Percentiles rank a stretch among this genome's conserved stretches.
Evolutionary conservation across 2,888 invertebrate species (phyloP).

Genomic region (Cyrtodaria siliqua): DNA sequence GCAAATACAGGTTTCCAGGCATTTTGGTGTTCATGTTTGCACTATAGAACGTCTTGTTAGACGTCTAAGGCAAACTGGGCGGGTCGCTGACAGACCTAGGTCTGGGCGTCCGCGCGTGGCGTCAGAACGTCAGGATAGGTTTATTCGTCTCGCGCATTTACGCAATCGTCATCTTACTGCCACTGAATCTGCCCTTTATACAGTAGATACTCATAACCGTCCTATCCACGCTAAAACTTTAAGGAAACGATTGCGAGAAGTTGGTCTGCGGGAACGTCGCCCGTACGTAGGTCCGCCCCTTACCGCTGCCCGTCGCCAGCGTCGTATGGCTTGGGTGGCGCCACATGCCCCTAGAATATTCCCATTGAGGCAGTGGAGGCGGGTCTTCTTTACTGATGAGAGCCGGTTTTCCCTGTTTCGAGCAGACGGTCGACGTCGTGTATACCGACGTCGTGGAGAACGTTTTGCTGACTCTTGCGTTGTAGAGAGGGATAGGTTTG

Average conservation of each 20-base stretch:
- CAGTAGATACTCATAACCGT: slow-evolving; percentile 18
- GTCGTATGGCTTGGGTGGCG: too few relatives aligned
- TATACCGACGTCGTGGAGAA: too few relatives aligned
- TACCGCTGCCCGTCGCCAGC: too few relatives aligned
- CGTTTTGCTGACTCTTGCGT: too few relatives aligned
- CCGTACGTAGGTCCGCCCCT: too few relatives aligned
- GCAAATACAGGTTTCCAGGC: slow-evolving; percentile 27
- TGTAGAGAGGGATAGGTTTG: too few relatives aligned
- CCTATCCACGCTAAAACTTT: slow-evolving; percentile 19
- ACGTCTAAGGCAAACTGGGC: slow-evolving; percentile 30
- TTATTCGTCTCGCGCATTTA: slow-evolving; percentile 22
- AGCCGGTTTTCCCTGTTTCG: too few relatives aligned
- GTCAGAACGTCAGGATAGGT: slow-evolving; percentile 15
- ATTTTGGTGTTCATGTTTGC: slow-evolving; percentile 25
- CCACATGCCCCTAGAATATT: too few relatives aligned
- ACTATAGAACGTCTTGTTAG: slow-evolving; percentile 37
- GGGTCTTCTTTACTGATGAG: too few relatives aligned
- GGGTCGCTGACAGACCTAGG: slow-evolving; percentile 18
- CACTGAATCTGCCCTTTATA: slow-evolving; percentile 17
- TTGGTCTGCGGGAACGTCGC: too few relatives aligned
- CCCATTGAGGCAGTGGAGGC: too few relatives aligned
- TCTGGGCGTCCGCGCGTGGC: slow-evolving; percentile 19
- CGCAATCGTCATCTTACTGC: slow-evolving; percentile 22
- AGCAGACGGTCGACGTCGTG: too few relatives aligned
- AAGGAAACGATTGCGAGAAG: slow-evolving; percentile 21